Percentiles rank a stretch among this genome's conserved stretches.
Evolutionary conservation across 1,140 invertebrate species (phyloP).

Genomic region (Oedothorax gibbosus): DNA sequence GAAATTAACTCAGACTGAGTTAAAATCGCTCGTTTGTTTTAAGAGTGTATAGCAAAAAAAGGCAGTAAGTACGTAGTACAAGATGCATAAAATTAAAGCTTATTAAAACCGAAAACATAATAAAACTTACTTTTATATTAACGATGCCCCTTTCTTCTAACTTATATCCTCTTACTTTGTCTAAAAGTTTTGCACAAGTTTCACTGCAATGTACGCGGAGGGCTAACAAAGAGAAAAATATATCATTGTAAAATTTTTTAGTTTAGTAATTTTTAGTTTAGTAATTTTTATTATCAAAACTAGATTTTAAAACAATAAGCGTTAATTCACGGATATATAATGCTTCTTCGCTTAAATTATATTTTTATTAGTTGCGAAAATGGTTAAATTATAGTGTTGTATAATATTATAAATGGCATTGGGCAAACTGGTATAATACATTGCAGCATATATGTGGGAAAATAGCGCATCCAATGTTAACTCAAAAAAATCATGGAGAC

Average conservation of each 20-base stretch:
- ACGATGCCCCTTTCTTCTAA: conserved; percentile 85
- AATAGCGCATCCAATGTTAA: too few species aligned
- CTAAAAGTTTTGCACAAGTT: conserved; percentile 79
- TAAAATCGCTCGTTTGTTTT: too few species aligned
- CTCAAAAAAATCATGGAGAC: too few species aligned
- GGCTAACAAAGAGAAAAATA: conserved; percentile 71
- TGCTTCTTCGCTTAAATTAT: neutral
- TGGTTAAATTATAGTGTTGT: too few species aligned
- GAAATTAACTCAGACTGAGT: neutral
- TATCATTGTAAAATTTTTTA: neutral
- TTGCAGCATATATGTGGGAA: too few species aligned
- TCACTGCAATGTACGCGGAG: conserved; percentile 87
- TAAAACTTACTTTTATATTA: conserved; percentile 80
- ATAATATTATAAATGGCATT: too few species aligned
- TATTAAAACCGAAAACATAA: neutral
- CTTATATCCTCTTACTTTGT: conserved; percentile 82
- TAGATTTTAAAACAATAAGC: too few species aligned
- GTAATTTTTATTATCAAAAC: neutral
- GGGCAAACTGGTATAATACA: too few species aligned
- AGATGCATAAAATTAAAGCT: neutral
- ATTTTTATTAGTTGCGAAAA: neutral
- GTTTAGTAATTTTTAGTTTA: neutral
- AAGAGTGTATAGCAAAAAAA: neutral
- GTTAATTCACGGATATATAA: neutral
- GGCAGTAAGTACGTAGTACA: too few species aligned